Evolutionary conservation across 2,113 vertebrate genomes (phyloP), one percentile per base, ranked within the genome.

Genomic region (Aepyceros melampus): DNA sequence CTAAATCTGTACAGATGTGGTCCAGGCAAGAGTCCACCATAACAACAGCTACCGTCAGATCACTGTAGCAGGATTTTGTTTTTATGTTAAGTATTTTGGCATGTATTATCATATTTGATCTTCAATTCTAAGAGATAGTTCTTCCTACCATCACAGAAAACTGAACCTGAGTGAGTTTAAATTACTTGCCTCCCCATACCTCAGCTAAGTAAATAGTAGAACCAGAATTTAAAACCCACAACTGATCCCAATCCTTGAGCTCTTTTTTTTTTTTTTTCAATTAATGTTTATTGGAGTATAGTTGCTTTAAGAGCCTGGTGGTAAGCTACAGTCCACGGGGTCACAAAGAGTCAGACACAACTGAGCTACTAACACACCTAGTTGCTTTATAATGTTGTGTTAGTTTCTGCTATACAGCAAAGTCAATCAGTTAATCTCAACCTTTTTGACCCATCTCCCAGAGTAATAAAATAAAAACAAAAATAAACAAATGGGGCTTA

Each of bases 281-380:
- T 71, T 71, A 40, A 40, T 40, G 67, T 43, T 43, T 76, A 76
- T 14, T 76, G 71, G 71, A 43, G 11, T 76, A 43, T 76, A 43
- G 67, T 76, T 43, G 71, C 36, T 76, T 76, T 76, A 76, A 71
- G 67, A 71, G n/a, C 67, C 67, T 71, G n/a, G 17, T 40, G 5
- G 56, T 27, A 58, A 71, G 67, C 67, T 40, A 71, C n/a, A 71
- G n/a, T 71, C 67, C n/a, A 71, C 5, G 0, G 19, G 67, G 19
- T 71, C 19, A 3, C n/a, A 40, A 5, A 21, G n/a, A 71, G n/a
- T 71, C 9, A 0, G 17, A 67, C 60, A 64, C 0, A 7, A 64
- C 67, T 23, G 67, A 71, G 67, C 67, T 36, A 5, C n/a, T 40
- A 71, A 71, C n/a, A 23, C 19, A 40, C n/a, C 6, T 14, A 43